These are phyloP conservation scores for Bellardia pandia DNA, from an alignment of 2,888 invertebrate genomes.

Conservation along the genomic window DNA sequence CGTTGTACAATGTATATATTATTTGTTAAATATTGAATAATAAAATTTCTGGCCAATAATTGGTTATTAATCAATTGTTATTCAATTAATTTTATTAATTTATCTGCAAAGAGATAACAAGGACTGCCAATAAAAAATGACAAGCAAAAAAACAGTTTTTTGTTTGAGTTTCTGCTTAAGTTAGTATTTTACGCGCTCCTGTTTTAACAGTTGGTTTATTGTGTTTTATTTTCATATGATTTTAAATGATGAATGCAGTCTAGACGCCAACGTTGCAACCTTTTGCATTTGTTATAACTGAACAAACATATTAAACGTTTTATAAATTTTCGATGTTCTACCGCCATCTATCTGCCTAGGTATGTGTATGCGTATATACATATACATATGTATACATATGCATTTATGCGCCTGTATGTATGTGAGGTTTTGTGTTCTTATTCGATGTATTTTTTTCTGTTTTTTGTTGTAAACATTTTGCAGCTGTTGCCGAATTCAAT, in stretches of 20 bases:
- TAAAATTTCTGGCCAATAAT: conserved; percentile 41
- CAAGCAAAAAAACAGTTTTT: conserved; percentile 29
- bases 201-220: background rate
- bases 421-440: conserved; percentile 16
- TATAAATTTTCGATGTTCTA: conserved; percentile 47
- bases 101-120: conserved; percentile 43
- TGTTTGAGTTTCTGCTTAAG: conserved; percentile 21
- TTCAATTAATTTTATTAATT: conserved; percentile 69
- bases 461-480: conserved; percentile 59
- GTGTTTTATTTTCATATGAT: conserved; percentile 35
- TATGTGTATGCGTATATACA: background rate
- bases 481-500: conserved; percentile 70
- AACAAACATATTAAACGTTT: conserved; percentile 69
- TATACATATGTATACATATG: background rate
- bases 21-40: conserved; percentile 10
- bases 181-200: background rate
- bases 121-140: conserved; percentile 35
- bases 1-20: background rate
- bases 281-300: conserved; percentile 69
- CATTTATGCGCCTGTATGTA: background rate
- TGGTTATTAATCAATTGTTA: conserved; percentile 71
- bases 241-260: conserved; percentile 72
- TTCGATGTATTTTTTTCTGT: conserved; percentile 38
- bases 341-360: conserved; percentile 17
- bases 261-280: conserved; percentile 73